Conservation (phyloP, 1,140 invertebrate species). For the Heliconius hermathena region DNA sequence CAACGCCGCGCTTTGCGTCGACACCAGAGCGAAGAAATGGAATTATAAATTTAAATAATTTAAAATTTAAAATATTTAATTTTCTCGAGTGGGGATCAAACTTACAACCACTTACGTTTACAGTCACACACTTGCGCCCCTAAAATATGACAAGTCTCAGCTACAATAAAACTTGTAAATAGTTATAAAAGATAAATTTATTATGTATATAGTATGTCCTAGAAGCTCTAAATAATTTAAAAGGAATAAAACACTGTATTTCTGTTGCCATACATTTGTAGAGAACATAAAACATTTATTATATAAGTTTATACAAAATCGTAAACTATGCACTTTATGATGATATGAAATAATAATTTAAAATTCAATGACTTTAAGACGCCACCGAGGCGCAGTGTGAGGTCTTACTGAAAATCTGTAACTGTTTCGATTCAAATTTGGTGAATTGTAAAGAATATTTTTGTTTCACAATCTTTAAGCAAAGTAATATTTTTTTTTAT, state of each 20-base stretch:
- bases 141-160: too few species aligned
- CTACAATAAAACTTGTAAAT: not conserved
- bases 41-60: too few species aligned
- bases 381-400: not conserved
- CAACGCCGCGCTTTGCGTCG: too few species aligned
- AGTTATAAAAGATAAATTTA: constrained; percentile 2
- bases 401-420: not conserved
- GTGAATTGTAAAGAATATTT: not conserved
- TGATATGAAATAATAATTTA: not conserved
- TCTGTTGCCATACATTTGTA: not conserved
- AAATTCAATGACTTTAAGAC: constrained; percentile 2
- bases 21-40: too few species aligned
- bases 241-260: not conserved
- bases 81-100: too few species aligned
- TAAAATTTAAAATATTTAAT: too few species aligned
- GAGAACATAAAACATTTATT: constrained; percentile 4
- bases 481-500: too few species aligned
- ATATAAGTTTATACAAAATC: constrained; percentile 11
- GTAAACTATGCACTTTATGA: constrained; percentile 13
- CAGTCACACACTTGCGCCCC: too few species aligned
- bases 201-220: not conserved
- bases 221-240: not conserved
- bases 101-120: too few species aligned
- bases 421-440: not conserved
- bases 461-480: too few species aligned